Percentiles rank a stretch among this genome's conserved stretches.
Evolutionary conservation across 1,140 invertebrate genomes (phyloP).

Genomic region (Chlorops oryzae): DNA sequence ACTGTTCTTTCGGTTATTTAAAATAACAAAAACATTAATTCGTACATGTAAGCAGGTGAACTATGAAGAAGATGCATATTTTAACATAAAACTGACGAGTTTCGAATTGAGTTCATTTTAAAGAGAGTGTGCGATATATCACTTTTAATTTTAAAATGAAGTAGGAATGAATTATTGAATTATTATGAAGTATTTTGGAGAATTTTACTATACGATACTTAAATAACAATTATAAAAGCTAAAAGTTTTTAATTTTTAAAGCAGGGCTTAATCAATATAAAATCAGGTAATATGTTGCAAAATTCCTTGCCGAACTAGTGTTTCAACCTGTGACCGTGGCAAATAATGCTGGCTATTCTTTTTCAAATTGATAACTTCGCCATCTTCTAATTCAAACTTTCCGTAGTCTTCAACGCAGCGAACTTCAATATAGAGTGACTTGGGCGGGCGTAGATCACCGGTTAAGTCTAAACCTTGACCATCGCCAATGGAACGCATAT

Average conservation of each 20-base stretch:
- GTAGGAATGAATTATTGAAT: neutral
- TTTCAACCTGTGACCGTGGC: slow-evolving; percentile 80
- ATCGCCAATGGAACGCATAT: slow-evolving; percentile 83
- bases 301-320: slow-evolving; percentile 85
- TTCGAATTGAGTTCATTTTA: too few species aligned
- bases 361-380: slow-evolving; percentile 78
- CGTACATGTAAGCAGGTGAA: neutral
- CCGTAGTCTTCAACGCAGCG: slow-evolving; percentile 86
- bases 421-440: slow-evolving; percentile 87
- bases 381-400: slow-evolving; percentile 89
- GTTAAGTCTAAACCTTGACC: slow-evolving; percentile 78
- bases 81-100: neutral
- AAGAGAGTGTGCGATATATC: too few species aligned
- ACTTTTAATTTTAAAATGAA: neutral
- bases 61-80: neutral
- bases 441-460: slow-evolving; percentile 84
- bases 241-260: neutral
- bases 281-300: slow-evolving; percentile 62
- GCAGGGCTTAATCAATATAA: neutral
- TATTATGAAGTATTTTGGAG: neutral
- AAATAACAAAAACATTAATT: neutral
- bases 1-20: neutral
- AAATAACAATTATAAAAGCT: neutral
- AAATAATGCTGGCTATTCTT: slow-evolving; percentile 91
- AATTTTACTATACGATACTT: too few species aligned